Conservation (phyloP, 2,113 vertebrate species). For the Carlito syrichta region DNA sequence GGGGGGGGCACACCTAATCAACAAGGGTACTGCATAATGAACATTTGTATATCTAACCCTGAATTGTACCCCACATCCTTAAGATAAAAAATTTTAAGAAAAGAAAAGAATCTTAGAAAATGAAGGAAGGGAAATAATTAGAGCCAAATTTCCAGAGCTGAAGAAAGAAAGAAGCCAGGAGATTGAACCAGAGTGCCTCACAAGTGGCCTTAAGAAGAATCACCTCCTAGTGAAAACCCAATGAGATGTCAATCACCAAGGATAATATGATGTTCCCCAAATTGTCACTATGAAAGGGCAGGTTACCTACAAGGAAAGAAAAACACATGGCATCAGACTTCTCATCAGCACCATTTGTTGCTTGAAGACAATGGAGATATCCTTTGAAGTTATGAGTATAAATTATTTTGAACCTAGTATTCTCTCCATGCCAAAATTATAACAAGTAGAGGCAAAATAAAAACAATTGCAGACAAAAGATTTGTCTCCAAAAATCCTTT, state of each 20-base stretch:
- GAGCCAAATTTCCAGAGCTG: background rate
- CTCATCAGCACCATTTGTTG: background rate
- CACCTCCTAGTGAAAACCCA: background rate
- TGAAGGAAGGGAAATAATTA: background rate
- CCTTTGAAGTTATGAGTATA: background rate
- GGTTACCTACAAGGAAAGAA: background rate
- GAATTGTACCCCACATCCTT: too few relatives aligned
- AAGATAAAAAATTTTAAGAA: too few relatives aligned
- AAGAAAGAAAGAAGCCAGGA: background rate
- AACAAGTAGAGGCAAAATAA: background rate
- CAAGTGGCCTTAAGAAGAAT: background rate
- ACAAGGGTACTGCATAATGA: too few relatives aligned
- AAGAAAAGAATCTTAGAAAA: conserved; percentile 25
- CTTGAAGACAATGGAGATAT: background rate
- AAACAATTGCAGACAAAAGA: background rate
- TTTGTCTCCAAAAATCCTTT: background rate
- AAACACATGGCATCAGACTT: background rate
- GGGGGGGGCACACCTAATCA: too few relatives aligned
- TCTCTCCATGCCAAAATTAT: background rate
- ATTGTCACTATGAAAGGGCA: background rate
- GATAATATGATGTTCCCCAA: background rate
- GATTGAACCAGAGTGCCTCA: background rate
- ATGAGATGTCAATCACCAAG: background rate
- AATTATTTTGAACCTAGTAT: background rate
- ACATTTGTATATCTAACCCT: too few relatives aligned